Conservation (phyloP, 2,888 invertebrate species). For the Rhogogaster chlorosoma region DNA sequence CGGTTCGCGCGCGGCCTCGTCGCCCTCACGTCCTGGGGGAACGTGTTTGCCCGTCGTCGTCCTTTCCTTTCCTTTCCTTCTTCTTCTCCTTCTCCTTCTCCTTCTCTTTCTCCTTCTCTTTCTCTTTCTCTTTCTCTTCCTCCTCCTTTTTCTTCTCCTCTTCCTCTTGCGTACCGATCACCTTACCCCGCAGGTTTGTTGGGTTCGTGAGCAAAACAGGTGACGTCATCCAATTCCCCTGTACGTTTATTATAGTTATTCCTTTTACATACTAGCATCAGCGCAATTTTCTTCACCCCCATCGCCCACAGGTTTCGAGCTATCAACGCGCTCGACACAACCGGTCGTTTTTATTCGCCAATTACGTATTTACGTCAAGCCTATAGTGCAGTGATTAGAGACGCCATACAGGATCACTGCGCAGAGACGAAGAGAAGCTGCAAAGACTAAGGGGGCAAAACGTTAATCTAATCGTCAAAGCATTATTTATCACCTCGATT, state of each 20-base stretch:
- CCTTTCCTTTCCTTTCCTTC: too few relatives aligned
- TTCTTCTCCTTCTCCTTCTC: not conserved
- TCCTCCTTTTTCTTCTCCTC: not conserved
- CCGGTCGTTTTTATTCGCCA: slow-evolving; percentile 15
- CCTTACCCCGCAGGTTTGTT: slow-evolving; percentile 32
- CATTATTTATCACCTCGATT: slow-evolving; percentile 46
- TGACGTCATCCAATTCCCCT: slow-evolving; percentile 68
- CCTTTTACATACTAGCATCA: not conserved
- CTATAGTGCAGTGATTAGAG: slow-evolving; percentile 16
- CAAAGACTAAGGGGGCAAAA: not conserved
- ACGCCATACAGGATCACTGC: not conserved
- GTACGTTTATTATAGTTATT: slow-evolving; percentile 52
- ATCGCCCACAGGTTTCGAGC: slow-evolving; percentile 15
- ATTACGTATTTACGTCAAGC: slow-evolving; percentile 27
- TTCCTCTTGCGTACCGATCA: not conserved
- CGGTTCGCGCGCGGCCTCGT: slow-evolving; percentile 53
- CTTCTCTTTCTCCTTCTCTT: not conserved
- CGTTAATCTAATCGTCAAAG: slow-evolving; percentile 46
- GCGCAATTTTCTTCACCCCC: slow-evolving; percentile 16
- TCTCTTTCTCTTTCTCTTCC: not conserved
- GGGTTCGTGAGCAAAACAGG: slow-evolving; percentile 56
- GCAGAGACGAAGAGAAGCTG: not conserved
- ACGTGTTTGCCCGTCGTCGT: slow-evolving; percentile 47
- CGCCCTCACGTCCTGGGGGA: slow-evolving; percentile 48
- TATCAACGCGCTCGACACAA: not conserved